phyloP scores from a whole-genome alignment of 1,140 invertebrate genomes.

The Trichonephila clavata region DNA sequence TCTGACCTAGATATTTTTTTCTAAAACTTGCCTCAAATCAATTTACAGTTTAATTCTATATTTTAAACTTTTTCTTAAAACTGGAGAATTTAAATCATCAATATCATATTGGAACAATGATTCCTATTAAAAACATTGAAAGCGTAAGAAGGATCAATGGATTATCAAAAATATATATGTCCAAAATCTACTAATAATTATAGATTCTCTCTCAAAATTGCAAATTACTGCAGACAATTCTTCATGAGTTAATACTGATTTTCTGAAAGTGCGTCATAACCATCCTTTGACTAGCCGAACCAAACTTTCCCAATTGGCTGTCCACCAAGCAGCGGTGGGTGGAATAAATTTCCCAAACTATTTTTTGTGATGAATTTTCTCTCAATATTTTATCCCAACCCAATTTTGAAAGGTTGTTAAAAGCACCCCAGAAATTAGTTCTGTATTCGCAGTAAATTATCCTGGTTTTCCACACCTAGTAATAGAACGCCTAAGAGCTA shows the following conservation, averaged over 20 bases:
- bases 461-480: constrained; percentile 79
- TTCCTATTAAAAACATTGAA: neutral
- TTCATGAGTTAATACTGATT: too few species aligned
- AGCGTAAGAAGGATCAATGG: neutral
- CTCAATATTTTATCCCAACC: constrained; percentile 12
- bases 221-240: too few species aligned
- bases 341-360: constrained; percentile 31
- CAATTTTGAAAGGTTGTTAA: neutral
- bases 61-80: neutral
- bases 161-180: too few species aligned
- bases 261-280: neutral
- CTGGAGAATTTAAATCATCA: neutral
- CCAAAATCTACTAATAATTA: too few species aligned
- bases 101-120: neutral
- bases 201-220: too few species aligned
- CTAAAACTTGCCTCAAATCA: neutral
- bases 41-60: neutral
- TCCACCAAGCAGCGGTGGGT: constrained; percentile 37
- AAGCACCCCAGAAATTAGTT: constrained; percentile 80
- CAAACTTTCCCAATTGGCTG: constrained; percentile 46
- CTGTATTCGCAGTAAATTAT: constrained; percentile 80
- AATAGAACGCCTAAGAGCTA: constrained; percentile 80
- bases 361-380: neutral
- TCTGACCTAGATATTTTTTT: neutral
- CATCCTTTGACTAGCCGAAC: neutral